Percentiles rank a stretch among this genome's conserved stretches.
These are phyloP conservation scores for Aphaenogaster floridana DNA, from an alignment of 1,140 invertebrate species.

Conservation along the genomic window DNA sequence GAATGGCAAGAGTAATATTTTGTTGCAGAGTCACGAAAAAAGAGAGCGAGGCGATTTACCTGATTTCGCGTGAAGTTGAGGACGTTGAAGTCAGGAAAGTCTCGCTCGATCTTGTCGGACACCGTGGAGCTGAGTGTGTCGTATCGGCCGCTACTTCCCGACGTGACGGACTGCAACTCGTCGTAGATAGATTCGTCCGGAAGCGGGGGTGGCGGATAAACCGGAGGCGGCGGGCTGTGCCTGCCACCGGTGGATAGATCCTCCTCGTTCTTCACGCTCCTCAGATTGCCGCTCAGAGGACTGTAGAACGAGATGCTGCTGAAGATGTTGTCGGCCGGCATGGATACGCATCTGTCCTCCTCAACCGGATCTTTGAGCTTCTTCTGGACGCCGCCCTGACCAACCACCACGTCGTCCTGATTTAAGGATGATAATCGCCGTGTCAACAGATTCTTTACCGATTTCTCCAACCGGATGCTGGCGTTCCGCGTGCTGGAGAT, in stretches of 20 bases:
- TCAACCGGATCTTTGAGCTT: conserved; percentile 56
- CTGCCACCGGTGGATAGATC: conserved; percentile 81
- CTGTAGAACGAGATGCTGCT: conserved; percentile 86
- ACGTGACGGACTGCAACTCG: conserved; percentile 86
- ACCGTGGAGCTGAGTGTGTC: conserved; percentile 83
- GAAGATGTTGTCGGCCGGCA: conserved; percentile 85
- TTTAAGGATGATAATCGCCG: conserved; percentile 77
- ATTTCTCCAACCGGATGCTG: conserved; percentile 84
- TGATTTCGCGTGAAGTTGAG: conserved; percentile 72
- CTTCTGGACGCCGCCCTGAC: conserved; percentile 44
- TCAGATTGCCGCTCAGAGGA: conserved; percentile 81
- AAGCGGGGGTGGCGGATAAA: conserved; percentile 88
- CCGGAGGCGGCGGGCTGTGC: conserved; percentile 86
- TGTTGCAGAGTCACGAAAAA: background rate
- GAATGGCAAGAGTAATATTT: background rate
- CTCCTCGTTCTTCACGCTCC: conserved; percentile 81
- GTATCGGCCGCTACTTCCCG: conserved; percentile 82
- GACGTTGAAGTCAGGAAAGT: conserved; percentile 83
- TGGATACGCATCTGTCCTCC: conserved; percentile 82
- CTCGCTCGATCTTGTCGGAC: conserved; percentile 83
- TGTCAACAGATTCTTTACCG: conserved; percentile 82
- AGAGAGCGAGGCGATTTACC: conserved; percentile 44
- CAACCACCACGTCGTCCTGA: conserved; percentile 73
- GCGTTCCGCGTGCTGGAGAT: conserved; percentile 87
- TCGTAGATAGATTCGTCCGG: conserved; percentile 88